Evolutionary conservation across 2,113 vertebrate species (phyloP), one percentile per base, ranked within the genome.

Genomic region (Hypocryptadius cinnamomeus): DNA sequence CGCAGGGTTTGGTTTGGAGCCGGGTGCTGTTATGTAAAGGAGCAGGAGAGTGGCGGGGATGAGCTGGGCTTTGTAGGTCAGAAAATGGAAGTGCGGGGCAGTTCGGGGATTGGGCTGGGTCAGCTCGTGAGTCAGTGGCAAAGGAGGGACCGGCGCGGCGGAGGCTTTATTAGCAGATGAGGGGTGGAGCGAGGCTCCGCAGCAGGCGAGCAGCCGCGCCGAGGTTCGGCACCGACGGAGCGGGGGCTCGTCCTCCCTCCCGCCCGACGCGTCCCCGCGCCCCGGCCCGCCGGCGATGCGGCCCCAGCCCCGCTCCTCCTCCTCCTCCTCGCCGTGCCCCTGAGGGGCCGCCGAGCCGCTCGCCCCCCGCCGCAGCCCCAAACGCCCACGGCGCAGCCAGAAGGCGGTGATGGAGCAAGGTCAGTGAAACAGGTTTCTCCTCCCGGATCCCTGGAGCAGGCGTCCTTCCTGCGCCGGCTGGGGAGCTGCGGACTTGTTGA

Each of bases 331-430:
- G 2, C 51, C 28, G 51, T 21, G 35, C 33, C 27, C 61, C 86
- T 96, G 81, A 94, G 15, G 15, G 70, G 76, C 8, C 10, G 33
- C 47, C 11, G 15, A 50, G 74, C 61, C 44, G 4, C 68, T 65
- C 57, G 19, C 16, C 51, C 76, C 51, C 27, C 30, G 7, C 70
- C 25, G 40, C 86, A 68, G 79, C 91, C 91, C 85, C 63, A 11
- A 16, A 65, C 73, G 8, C 85, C 88, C 90, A 17, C 95, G 35
- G 65, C 24, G 22, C 79, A 83, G 79, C 63, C 80, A 79, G 61
- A 83, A 84, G 66, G 71, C 48, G 33, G 89, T 68, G 95, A 97
- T 97, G 97, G 97, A 97, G 93, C 95, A 96, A 97, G 96, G 97
- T 97, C 91, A 96, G 97, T 97, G 95, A 73, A 95, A 96, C 92